phyloP scores from a whole-genome alignment of 2,888 invertebrate species.

The Pollenia griseotomentosa region DNA sequence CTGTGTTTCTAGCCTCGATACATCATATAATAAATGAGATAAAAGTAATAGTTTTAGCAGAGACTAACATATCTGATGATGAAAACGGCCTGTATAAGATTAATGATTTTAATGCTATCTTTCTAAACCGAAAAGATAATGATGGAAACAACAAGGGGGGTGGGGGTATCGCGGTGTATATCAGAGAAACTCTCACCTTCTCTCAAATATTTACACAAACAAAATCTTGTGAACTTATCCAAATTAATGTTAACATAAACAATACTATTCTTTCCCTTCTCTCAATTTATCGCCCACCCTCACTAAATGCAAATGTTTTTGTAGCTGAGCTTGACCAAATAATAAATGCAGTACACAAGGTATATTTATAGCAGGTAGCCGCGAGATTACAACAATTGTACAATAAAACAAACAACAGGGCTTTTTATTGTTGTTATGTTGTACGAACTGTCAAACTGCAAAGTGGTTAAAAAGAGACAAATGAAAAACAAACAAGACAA shows the following conservation, averaged over 20 bases:
- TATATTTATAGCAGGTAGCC: too few relatives aligned
- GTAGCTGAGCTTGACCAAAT: not conserved
- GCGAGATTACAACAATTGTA: too few relatives aligned
- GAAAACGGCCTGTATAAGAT: constrained; percentile 1
- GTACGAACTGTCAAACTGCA: too few relatives aligned
- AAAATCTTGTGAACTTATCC: not conserved
- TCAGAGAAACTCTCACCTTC: not conserved
- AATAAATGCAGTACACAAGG: not conserved
- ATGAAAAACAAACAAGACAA: too few relatives aligned
- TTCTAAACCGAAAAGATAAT: not conserved
- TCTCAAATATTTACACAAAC: not conserved
- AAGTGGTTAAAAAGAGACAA: too few relatives aligned
- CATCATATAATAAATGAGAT: not conserved
- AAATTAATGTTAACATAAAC: not conserved
- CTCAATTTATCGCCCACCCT: constrained; percentile 1
- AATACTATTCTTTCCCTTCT: not conserved
- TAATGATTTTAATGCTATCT: constrained; percentile 1
- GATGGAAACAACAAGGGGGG: not conserved
- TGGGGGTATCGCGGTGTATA: not conserved
- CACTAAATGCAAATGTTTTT: not conserved
- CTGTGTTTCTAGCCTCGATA: not conserved
- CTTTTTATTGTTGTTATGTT: too few relatives aligned
- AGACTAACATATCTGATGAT: not conserved
- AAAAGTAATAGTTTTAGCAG: not conserved
- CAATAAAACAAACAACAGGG: too few relatives aligned